phyloP scores from a whole-genome alignment of 2,888 invertebrate species.

The Stenolophus ochropezus region DNA sequence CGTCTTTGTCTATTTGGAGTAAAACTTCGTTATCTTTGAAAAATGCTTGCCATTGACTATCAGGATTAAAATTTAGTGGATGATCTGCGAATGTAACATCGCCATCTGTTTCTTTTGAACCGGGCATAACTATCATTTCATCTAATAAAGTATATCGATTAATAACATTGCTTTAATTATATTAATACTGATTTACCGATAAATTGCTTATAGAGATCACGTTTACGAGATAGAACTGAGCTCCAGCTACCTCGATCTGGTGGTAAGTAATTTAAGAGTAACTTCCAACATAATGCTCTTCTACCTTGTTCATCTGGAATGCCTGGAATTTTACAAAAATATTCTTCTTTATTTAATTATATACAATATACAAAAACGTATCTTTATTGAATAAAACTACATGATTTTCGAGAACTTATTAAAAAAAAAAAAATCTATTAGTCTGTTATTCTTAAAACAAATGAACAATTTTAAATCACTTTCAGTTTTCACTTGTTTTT shows the following conservation, averaged over 20 bases:
- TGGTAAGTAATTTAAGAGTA: constrained; percentile 90
- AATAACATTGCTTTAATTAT: constrained; percentile 4
- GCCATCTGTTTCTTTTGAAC: constrained; percentile 76
- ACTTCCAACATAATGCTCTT: constrained; percentile 90
- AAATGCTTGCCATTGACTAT: constrained; percentile 96
- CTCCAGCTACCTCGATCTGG: constrained; percentile 81
- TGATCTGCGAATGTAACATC: constrained; percentile 84
- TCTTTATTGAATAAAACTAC: too few species aligned
- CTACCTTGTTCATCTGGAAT: constrained; percentile 91
- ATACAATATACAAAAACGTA: constrained; percentile 51
- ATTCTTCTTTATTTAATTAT: constrained; percentile 1
- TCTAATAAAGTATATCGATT: constrained; percentile 74
- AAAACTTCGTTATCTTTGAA: constrained; percentile 99
- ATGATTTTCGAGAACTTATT: too few species aligned
- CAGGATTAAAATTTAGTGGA: constrained; percentile 95
- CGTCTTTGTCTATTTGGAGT: constrained; percentile 98
- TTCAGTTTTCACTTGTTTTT: too few species aligned
- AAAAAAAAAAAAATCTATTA: too few species aligned
- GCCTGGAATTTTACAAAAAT: constrained; percentile 75
- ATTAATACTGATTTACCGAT: constrained; percentile 77
- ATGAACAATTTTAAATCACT: too few species aligned
- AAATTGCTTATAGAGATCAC: constrained; percentile 87
- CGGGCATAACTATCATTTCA: constrained; percentile 92
- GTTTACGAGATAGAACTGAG: constrained; percentile 81
- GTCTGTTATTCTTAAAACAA: too few species aligned